Conservation (phyloP, 2,888 invertebrate species). For the Proisotoma minuta region DNA sequence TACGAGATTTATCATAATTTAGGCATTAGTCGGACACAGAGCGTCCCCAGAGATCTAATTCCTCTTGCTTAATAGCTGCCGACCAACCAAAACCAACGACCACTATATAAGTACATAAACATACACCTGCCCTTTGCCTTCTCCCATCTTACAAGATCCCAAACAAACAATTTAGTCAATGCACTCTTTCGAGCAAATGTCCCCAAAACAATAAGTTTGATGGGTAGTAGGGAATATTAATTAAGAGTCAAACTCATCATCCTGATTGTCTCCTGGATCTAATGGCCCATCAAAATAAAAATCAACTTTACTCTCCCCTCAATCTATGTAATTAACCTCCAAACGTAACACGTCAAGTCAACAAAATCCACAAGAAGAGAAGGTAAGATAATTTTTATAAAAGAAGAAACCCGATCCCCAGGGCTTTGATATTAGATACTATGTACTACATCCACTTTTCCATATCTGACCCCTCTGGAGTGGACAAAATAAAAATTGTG, state of each 20-base stretch:
- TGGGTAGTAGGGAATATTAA: not conserved
- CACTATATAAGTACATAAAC: not conserved
- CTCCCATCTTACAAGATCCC: not conserved
- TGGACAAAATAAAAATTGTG: too few species aligned
- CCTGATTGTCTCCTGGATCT: not conserved
- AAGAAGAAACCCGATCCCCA: too few species aligned
- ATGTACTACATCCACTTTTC: too few species aligned
- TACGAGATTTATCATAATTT: conserved; percentile 45
- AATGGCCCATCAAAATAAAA: conserved; percentile 6
- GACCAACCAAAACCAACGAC: not conserved
- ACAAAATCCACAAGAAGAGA: not conserved
- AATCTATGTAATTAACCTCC: not conserved
- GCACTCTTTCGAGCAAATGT: not conserved
- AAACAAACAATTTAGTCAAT: not conserved
- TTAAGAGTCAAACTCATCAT: not conserved
- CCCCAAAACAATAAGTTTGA: not conserved
- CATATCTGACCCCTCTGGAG: too few species aligned
- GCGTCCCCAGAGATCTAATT: conserved; percentile 41
- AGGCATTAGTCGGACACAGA: conserved; percentile 46
- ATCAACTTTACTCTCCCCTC: not conserved
- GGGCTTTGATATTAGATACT: too few species aligned
- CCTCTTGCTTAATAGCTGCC: conserved; percentile 32
- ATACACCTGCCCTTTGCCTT: not conserved
- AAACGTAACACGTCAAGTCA: not conserved
- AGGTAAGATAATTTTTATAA: not conserved